These are phyloP conservation scores for Hirudo medicinalis DNA, from an alignment of 1,140 invertebrate species.

Conservation along the genomic window DNA sequence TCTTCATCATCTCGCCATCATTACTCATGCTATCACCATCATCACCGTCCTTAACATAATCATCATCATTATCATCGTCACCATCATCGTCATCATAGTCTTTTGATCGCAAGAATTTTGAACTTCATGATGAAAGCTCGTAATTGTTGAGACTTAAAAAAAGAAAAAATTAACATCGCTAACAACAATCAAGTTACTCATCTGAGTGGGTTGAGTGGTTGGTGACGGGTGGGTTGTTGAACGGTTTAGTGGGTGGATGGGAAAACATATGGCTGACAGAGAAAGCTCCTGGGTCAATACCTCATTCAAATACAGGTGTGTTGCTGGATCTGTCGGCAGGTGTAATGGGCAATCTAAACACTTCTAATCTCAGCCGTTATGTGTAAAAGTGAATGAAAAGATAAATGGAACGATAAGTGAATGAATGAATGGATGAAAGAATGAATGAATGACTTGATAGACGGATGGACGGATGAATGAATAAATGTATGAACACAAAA, in stretches of 20 bases:
- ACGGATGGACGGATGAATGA: neutral
- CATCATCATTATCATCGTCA: no score
- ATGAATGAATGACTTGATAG: neutral
- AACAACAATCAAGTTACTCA: no score
- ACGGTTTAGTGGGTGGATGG: neutral
- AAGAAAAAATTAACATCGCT: no score
- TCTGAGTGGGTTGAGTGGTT: neutral
- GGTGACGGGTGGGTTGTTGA: neutral
- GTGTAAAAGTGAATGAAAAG: neutral
- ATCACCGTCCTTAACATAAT: no score
- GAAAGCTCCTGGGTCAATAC: neutral
- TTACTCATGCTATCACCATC: no score
- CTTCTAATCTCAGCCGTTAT: neutral
- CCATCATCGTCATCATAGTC: no score
- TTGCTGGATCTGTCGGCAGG: neutral
- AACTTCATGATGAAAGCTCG: no score
- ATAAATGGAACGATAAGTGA: slow-evolving; percentile 1
- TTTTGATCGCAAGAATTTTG: no score
- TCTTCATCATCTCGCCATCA: no score
- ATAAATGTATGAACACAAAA: neutral
- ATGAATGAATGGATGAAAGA: neutral
- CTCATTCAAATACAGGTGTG: neutral
- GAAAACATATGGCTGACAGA: neutral
- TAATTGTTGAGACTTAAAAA: no score
- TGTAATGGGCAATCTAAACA: neutral